Conservation (phyloP, 2,797 vertebrate species). For the Emydoidea blandingii region DNA sequence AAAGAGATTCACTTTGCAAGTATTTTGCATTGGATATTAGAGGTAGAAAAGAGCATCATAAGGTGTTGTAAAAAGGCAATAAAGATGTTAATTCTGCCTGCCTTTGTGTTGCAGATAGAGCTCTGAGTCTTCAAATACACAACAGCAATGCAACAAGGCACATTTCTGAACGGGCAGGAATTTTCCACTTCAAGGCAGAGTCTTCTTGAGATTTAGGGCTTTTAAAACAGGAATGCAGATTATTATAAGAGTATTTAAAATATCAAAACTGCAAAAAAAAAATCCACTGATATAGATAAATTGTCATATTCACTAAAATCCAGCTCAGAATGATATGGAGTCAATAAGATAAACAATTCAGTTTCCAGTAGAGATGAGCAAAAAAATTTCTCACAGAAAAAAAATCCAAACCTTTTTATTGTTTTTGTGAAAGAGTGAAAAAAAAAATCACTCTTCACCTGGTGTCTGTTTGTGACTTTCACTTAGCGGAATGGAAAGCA, state of each 20-base stretch:
- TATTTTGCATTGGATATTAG: not conserved
- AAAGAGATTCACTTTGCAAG: constrained; percentile 9
- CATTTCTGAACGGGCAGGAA: constrained; percentile 57
- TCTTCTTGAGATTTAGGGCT: constrained; percentile 63
- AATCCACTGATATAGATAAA: constrained; percentile 59
- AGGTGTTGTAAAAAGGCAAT: constrained; percentile 32
- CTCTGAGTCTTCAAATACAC: constrained; percentile 61
- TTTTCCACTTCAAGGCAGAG: constrained; percentile 68
- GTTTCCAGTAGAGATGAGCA: constrained; percentile 44
- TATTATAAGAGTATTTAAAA: constrained; percentile 44
- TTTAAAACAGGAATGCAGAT: constrained; percentile 1
- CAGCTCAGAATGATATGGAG: constrained; percentile 69
- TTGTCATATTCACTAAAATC: constrained; percentile 76
- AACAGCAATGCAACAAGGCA: constrained; percentile 45
- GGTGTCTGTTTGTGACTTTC: constrained; percentile 13
- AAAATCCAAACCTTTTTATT: constrained; percentile 33
- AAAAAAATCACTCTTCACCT: constrained; percentile 33
- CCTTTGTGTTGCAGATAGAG: constrained; percentile 68
- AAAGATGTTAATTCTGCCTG: constrained; percentile 57
- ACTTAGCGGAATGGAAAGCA: constrained; percentile 49
- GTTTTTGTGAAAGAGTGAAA: constrained; percentile 56
- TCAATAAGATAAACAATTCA: constrained; percentile 75
- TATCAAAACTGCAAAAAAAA: constrained; percentile 32
- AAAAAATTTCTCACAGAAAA: constrained; percentile 60
- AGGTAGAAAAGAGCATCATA: constrained; percentile 26